Conservation (phyloP, 2,113 vertebrate species). For the Corythaeola cristata region DNA sequence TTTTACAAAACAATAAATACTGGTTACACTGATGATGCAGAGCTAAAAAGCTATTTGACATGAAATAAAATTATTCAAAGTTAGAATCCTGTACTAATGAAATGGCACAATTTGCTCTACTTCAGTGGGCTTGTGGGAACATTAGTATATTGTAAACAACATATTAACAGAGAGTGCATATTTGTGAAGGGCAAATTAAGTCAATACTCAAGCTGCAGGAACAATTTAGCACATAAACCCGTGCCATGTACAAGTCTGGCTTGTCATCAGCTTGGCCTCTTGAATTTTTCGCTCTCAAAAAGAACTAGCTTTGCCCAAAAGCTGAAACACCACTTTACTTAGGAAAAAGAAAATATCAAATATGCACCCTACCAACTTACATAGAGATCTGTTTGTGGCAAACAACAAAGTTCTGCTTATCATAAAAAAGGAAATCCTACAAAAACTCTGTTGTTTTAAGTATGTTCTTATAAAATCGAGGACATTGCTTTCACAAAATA, state of each 20-base stretch:
- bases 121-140: slow-evolving; percentile 15
- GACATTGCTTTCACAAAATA: not conserved
- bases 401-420: not conserved
- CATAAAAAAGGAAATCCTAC: not conserved
- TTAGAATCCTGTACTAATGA: slow-evolving; percentile 40
- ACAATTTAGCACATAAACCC: not conserved
- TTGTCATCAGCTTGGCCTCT: not conserved
- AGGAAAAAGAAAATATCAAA: not conserved
- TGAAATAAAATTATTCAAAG: slow-evolving; percentile 63
- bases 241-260: not conserved
- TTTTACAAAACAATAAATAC: slow-evolving; percentile 64
- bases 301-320: not conserved
- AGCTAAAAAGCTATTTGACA: slow-evolving; percentile 45
- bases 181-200: slow-evolving; percentile 32
- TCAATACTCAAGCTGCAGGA: slow-evolving; percentile 1
- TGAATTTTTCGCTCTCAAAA: not conserved
- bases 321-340: not conserved
- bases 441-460: not conserved
- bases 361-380: not conserved
- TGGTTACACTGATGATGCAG: slow-evolving; percentile 33
- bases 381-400: not conserved
- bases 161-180: not conserved
- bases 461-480: not conserved
- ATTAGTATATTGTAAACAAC: slow-evolving; percentile 8
- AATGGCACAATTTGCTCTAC: slow-evolving; percentile 18